phyloP scores from a whole-genome alignment of 2,797 vertebrate species.

The Danionella dracula region DNA sequence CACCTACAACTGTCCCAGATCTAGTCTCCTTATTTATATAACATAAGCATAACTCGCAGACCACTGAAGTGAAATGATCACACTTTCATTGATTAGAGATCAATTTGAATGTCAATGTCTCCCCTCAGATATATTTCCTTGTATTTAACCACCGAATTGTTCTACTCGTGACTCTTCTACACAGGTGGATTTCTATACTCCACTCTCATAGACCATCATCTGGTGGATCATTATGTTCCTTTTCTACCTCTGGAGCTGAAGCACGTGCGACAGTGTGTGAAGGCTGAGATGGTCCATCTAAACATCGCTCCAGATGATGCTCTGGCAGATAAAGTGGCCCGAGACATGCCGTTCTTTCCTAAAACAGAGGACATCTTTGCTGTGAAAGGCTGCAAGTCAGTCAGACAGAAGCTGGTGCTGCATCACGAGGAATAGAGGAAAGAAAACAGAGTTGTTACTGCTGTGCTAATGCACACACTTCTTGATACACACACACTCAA shows the following conservation, averaged over 20 bases:
- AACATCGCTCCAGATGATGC: neutral
- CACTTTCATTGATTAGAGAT: no score
- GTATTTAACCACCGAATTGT: neutral
- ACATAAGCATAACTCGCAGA: no score
- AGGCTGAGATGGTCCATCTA: neutral
- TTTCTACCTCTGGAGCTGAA: constrained; percentile 14
- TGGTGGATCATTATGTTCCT: constrained; percentile 12
- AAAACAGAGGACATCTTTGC: neutral
- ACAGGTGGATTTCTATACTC: constrained; percentile 4
- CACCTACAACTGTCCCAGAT: no score
- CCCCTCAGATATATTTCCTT: neutral
- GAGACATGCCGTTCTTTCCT: neutral
- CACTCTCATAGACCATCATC: neutral
- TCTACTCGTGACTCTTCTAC: neutral
- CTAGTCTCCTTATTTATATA: no score
- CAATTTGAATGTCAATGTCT: no score
- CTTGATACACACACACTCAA: no score
- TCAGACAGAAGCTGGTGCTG: neutral
- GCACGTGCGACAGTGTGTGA: neutral
- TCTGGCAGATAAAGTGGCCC: neutral
- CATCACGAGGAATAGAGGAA: neutral
- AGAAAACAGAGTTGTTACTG: neutral
- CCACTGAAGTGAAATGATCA: no score
- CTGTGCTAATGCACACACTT: no score
- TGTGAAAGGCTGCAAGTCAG: constrained; percentile 13